Conservation (phyloP, 2,113 vertebrate genomes). For the Malaclemys terrapin region DNA sequence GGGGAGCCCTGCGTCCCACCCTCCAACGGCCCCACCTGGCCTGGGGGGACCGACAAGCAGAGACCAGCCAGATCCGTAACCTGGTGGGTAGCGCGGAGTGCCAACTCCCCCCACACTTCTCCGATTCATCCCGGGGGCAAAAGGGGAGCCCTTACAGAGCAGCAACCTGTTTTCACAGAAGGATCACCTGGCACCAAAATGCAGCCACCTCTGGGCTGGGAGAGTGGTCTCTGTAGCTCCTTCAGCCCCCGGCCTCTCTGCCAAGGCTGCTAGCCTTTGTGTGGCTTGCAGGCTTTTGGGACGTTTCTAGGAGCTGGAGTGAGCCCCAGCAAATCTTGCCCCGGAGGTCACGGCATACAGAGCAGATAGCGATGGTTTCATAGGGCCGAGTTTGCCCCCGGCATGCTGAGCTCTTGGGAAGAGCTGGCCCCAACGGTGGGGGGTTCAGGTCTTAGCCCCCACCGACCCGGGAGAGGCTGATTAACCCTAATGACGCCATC, state of each 20-base stretch:
- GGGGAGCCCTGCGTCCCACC: neutral
- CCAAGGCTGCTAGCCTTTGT: neutral
- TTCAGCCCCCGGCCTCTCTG: neutral
- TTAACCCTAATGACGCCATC: neutral
- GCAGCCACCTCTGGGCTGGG: too few relatives aligned
- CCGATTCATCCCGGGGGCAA: neutral
- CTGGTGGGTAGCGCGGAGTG: neutral
- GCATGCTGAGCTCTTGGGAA: neutral
- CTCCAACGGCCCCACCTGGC: neutral
- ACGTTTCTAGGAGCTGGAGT: too few relatives aligned
- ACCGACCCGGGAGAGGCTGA: neutral
- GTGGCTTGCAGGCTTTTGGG: neutral
- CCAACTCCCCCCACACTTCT: neutral
- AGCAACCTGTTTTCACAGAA: too few relatives aligned
- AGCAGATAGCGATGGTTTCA: neutral
- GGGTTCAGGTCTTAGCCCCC: neutral
- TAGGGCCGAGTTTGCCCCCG: neutral
- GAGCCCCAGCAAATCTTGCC: neutral
- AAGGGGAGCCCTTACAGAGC: too few relatives aligned
- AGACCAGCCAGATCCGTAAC: neutral
- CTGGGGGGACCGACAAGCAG: neutral
- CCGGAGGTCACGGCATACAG: neutral
- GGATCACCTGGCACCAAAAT: too few relatives aligned
- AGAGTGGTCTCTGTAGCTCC: too few relatives aligned
- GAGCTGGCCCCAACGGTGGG: neutral